Percentiles rank a stretch among this genome's conserved stretches.
These are phyloP conservation scores for Diplolepis rosae DNA, from an alignment of 2,888 invertebrate genomes.

Conservation along the genomic window DNA sequence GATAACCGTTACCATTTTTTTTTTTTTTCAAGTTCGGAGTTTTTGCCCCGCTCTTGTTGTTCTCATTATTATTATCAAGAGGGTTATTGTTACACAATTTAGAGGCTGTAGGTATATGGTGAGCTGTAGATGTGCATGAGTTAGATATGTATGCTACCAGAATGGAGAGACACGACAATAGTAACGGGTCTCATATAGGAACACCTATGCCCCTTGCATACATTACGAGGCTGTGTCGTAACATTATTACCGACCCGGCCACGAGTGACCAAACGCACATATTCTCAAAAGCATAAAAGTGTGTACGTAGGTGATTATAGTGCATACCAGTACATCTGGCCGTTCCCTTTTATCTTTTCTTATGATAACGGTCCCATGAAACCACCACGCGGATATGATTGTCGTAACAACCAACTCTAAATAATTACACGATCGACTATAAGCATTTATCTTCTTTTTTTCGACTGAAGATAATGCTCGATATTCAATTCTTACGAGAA, in stretches of 20 bases:
- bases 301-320: constrained; percentile 38
- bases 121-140: not conserved
- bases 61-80: not conserved
- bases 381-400: constrained; percentile 50
- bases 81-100: not conserved
- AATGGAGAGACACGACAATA: constrained; percentile 40
- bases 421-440: constrained; percentile 5
- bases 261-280: constrained; percentile 15
- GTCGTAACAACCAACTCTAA: constrained; percentile 42
- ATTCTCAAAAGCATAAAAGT: constrained; percentile 34
- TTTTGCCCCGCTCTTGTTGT: not conserved
- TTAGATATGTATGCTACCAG: constrained; percentile 1
- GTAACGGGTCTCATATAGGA: constrained; percentile 44
- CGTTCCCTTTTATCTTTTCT: constrained; percentile 55
- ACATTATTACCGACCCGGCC: constrained; percentile 31
- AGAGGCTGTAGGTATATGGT: not conserved
- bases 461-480: not conserved
- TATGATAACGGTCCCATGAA: constrained; percentile 45
- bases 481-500: not conserved
- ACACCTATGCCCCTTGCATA: constrained; percentile 37
- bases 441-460: not conserved
- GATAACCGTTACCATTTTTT: no score
- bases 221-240: constrained; percentile 35
- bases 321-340: constrained; percentile 34
- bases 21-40: no score